phyloP scores from a whole-genome alignment of 2,113 vertebrate genomes.

The Pontoporia blainvillei region DNA sequence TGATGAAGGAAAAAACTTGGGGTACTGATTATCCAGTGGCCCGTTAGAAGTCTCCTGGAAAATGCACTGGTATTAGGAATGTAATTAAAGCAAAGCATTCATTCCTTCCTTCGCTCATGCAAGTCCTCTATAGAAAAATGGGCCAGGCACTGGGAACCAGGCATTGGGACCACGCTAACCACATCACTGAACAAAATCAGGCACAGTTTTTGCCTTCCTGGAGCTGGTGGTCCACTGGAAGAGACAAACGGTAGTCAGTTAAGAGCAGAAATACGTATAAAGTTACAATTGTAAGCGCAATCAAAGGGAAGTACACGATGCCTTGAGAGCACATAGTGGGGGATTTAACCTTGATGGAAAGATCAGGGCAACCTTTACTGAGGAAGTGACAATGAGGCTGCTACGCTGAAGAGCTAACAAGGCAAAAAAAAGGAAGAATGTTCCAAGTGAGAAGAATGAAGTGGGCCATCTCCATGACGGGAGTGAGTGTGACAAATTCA shows the following conservation, averaged over 20 bases:
- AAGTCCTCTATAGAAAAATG: not conserved
- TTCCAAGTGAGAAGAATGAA: not conserved
- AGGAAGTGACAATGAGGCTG: not conserved
- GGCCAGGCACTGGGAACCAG: not conserved
- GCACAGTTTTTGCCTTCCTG: not conserved
- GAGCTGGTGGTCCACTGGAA: not conserved
- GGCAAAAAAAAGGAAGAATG: not conserved
- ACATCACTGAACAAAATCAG: not conserved
- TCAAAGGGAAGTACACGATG: not conserved
- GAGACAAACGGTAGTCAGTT: not conserved
- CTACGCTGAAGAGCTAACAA: not conserved
- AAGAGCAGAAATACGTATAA: not conserved
- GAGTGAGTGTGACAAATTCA: not conserved
- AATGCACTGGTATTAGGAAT: not conserved
- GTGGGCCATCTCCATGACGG: not conserved
- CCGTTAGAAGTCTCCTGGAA: not conserved
- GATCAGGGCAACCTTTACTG: not conserved
- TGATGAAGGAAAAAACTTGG: not conserved
- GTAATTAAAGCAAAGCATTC: not conserved
- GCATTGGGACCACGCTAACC: not conserved
- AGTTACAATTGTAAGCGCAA: not conserved
- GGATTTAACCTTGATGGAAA: not conserved
- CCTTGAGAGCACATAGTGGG: not conserved
- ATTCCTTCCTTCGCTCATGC: not conserved
- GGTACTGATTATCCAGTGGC: not conserved